Evolutionary conservation across 1,140 invertebrate genomes (phyloP), one percentile per base, ranked within the genome.

Genomic region (Periplaneta americana): DNA sequence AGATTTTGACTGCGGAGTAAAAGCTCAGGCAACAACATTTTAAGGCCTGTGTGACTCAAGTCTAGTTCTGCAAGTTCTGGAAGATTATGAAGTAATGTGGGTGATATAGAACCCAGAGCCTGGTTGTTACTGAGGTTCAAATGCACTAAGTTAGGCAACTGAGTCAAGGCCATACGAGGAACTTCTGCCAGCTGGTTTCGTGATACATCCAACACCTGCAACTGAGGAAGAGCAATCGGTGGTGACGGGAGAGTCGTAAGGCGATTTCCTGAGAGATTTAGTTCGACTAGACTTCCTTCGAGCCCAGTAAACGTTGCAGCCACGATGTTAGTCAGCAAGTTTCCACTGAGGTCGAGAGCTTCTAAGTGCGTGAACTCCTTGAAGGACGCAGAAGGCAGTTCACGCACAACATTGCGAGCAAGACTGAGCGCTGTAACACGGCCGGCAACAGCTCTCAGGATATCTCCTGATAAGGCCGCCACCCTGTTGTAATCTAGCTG

Each of bases 401-500:
- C 96, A 74, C 96, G 91, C 18, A 98, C 95, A 1, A 97, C 92
- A 87, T 98, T 98, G 82, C 95, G 91, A 0, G 94, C 93, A 28
- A 98, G 87, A 10, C 92, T 92, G 34, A 96, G 86, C 36, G 88
- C 89, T n/a, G 90, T 92, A 1, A 93, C 89, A 85, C 88, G 88
- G 78, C 91, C 90, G 0, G 93, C 92, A 28, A 93, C 87, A 1
- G 94, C 92, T 80, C 91, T 89, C 13, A 96, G 88, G 78, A 95
- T 93, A 83, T 96, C 95, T n/a, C 91, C 91, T 0, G 95, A 96
- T 10, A 98, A 87, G 4, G 95, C 96, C 0, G 95, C 94, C 10
- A 98, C 95, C 83, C 96, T 90, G 87, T 98, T 98, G 86, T 94
- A 97, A 83, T 96, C 95, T 83, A 98, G 86, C 84, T 94, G 93